A percentile compares a stretch with the other conserved stretches of the same genome.
Evolutionary conservation across 2,797 vertebrate species (phyloP).

Genomic region (Alcedo atthis): DNA sequence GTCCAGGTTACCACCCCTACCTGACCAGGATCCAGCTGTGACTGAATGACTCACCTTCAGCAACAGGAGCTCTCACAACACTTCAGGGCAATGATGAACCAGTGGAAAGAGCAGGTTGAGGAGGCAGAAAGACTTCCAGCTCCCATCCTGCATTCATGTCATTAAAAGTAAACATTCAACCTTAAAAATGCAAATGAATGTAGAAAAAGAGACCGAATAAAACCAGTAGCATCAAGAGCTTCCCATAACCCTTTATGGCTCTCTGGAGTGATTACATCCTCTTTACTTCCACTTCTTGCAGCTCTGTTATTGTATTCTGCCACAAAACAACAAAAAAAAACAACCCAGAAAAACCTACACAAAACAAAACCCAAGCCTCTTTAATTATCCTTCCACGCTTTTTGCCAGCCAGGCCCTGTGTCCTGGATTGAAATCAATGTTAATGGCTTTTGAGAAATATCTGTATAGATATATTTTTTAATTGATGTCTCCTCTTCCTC

Average conservation of each 20-base stretch:
- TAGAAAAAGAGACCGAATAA: not conserved
- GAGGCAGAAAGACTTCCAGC: not conserved
- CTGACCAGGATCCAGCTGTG: not conserved
- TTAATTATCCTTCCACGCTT: slow-evolving; percentile 29
- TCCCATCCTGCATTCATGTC: not conserved
- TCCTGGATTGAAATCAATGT: slow-evolving; percentile 65
- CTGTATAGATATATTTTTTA: slow-evolving; percentile 53
- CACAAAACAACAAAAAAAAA: not conserved
- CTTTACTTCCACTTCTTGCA: slow-evolving; percentile 6
- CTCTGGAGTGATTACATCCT: not conserved
- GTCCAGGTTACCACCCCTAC: not conserved
- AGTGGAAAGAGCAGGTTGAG: not conserved
- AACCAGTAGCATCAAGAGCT: not conserved
- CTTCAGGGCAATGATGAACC: not conserved
- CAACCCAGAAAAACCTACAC: not conserved
- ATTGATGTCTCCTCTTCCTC: slow-evolving; percentile 63
- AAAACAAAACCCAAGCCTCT: not conserved
- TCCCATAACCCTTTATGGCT: not conserved
- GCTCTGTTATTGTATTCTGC: not conserved
- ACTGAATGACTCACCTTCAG: not conserved
- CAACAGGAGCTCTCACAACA: not conserved
- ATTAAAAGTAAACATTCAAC: not conserved
- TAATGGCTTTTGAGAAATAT: slow-evolving; percentile 59
- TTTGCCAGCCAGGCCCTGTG: slow-evolving; percentile 11
- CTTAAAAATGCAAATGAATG: not conserved